Evolutionary conservation across 2,888 invertebrate genomes (phyloP), one percentile per base, ranked within the genome.

Genomic region (Xestobium rufovillosum): DNA sequence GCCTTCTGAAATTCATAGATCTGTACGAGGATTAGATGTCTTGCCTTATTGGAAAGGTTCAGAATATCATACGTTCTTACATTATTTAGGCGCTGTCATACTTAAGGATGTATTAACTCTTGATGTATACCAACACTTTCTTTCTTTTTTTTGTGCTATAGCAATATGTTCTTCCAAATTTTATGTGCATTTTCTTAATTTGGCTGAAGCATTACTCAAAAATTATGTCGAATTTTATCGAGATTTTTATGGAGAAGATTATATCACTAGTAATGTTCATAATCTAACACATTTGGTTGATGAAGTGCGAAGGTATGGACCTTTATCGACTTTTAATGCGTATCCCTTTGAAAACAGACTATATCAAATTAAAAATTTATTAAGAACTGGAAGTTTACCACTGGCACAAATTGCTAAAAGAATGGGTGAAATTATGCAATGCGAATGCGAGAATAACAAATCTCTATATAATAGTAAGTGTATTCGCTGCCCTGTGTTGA

Each of bases 241-340:
- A 19, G 40, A 50, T 19, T 31, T 60, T 17, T 63, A 62, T 50
- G 56, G 57, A 8, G 41, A 47, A 37, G 49, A 58, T 23, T 45
- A 44, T 36, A 38, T 60, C n/a, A 49, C 52, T 8, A 57, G 59
- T 41, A 65, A 65, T 51, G 47, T 63, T 3, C 63, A 64, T 45
- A 49, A 51, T 27, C 39, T 64, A 10, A 39, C 51, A 15, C 63
- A 64, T 48, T 27, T 63, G 16, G 48, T 57, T 13, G 49, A 52
- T 34, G 62, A 64, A 43, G 55, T 51, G 3, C 17, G 29, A 34
- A 50, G 38, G 19, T 58, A 51, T 46, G 61, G 62, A 3, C 25
- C 27, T 14, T 45, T 62, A 14, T 52, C 56, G 34, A 45, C 44
- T 19, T 55, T 56, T 39, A 57, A 50, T 33, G 46, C 56, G 3